These are phyloP conservation scores for Leucoma salicis DNA, from an alignment of 2,888 invertebrate species.

Conservation along the genomic window DNA sequence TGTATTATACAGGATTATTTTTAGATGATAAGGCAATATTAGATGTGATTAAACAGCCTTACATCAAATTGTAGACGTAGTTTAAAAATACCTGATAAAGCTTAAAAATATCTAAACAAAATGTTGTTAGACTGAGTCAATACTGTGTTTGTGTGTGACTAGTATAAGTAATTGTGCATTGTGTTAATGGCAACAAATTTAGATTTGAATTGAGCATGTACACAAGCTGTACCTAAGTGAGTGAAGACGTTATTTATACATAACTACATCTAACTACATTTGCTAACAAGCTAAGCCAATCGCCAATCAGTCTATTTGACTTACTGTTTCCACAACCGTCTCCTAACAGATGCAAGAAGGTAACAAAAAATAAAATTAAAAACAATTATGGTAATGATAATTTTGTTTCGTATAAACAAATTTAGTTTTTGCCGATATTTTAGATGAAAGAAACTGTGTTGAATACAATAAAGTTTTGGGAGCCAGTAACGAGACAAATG, in stretches of 20 bases:
- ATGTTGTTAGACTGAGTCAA: conserved; percentile 15
- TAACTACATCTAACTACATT: conserved; percentile 49
- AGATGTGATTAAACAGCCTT: conserved; percentile 24
- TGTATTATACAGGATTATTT: conserved; percentile 10
- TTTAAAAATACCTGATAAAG: conserved; percentile 15
- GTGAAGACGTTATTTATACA: conserved; percentile 37
- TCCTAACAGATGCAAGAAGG: conserved; percentile 81
- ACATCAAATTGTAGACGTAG: conserved; percentile 17
- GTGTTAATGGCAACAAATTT: conserved; percentile 28
- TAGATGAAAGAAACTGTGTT: conserved; percentile 37
- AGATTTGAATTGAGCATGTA: conserved; percentile 25
- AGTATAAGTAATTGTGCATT: conserved; percentile 23
- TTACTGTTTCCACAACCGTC: conserved; percentile 82
- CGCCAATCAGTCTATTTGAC: conserved; percentile 73
- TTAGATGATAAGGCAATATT: conserved; percentile 12
- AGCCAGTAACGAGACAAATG: conserved; percentile 3
- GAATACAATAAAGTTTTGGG: conserved; percentile 17
- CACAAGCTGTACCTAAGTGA: conserved; percentile 36
- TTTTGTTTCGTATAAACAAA: conserved; percentile 48
- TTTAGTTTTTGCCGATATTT: conserved; percentile 49
- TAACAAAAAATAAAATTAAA: conserved; percentile 73
- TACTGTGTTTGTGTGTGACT: conserved; percentile 24
- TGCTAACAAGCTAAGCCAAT: conserved; percentile 73
- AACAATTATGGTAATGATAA: conserved; percentile 67
- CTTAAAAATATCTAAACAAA: background rate